Base-by-base conservation (phyloP, 2,113 vertebrate genomes). In the Protomyctophum bolini region DNA sequence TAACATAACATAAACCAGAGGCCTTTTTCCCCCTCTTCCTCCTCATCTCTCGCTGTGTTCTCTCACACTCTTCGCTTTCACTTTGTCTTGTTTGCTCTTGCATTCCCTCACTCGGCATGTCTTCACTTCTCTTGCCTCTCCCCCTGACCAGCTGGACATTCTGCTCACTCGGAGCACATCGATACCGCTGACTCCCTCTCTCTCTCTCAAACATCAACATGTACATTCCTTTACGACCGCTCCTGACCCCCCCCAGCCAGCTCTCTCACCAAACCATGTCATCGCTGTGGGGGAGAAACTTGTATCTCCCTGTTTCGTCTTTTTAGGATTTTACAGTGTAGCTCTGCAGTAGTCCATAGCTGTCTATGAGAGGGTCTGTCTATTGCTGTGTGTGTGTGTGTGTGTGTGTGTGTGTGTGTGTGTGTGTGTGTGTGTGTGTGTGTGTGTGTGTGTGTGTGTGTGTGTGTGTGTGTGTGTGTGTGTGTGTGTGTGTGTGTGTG, bases 141-240 rank as follows among this genome's bases (percentile, higher is more conserved):
- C 63, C 60, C 57, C 73, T 75, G 68, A 69, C 66, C 79, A 73
- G 67, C 57, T 70, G 52, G 73, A 64, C 58, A 51, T 10, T 60
- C 60, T 69, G 59, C 62, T 70, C 45, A 67, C 21, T 21, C 66
- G 59, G 45, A 50, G 29, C n/a, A 65, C 59, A 61, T 41, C 6
- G 14, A 33, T 33, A 29, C 15, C 9, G 33, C 33, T 41, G 33
- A 41, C 33, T 41, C 33, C 33, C 33, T 41, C 33, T 3, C 33
- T 41, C 33, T 79, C 58, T 63, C 62, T 57, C 41, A 50, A 64
- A 81, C 65, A 73, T 48, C 59, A 58, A 51, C 65, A 74, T 49
- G 6, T 41, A 41, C 8, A 62, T 74, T 81, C 48, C 28, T 8
- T 11, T 28, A 12, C 62, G 66, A 6, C n/a, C 9, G 54, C 58